These are phyloP conservation scores for Meiosimyza platycephala DNA, from an alignment of 2,888 invertebrate species.

Conservation along the genomic window DNA sequence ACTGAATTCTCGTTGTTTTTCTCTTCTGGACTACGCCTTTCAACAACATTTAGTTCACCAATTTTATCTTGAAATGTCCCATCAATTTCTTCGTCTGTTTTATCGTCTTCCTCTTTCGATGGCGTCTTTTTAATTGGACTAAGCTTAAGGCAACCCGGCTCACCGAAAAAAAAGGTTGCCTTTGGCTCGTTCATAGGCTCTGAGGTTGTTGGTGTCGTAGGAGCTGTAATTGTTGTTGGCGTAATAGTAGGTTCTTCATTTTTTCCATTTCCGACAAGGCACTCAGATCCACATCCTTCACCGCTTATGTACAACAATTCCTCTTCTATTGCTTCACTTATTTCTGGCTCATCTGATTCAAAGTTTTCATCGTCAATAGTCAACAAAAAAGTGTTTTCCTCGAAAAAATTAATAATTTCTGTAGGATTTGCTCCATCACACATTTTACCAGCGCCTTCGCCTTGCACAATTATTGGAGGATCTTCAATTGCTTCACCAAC, in stretches of 20 bases:
- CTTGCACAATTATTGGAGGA: conserved; percentile 77
- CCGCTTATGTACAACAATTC: conserved; percentile 73
- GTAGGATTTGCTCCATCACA: conserved; percentile 69
- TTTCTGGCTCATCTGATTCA: conserved; percentile 27
- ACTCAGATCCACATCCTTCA: conserved; percentile 78
- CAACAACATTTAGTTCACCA: not conserved
- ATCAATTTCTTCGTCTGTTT: not conserved
- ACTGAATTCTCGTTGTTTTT: conserved; percentile 9
- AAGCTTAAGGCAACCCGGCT: conserved; percentile 67
- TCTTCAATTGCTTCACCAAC: conserved; percentile 80
- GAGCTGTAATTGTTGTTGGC: conserved; percentile 69
- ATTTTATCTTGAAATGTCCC: not conserved
- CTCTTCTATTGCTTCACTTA: conserved; percentile 81
- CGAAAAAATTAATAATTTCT: conserved; percentile 39
- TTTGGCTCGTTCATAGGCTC: conserved; percentile 57
- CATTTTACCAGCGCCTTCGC: conserved; percentile 76
- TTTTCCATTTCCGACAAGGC: conserved; percentile 76
- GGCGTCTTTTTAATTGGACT: conserved; percentile 57
- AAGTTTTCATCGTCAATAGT: conserved; percentile 16
- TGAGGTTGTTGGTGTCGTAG: conserved; percentile 29
- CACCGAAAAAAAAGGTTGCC: conserved; percentile 68
- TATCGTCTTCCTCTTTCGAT: conserved; percentile 12
- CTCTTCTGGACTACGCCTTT: not conserved
- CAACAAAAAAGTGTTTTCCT: not conserved
- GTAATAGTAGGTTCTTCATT: conserved; percentile 44